phyloP scores from a whole-genome alignment of 35 echinoderm and acorn worm species.

The Eucidaris tribuloides region DNA sequence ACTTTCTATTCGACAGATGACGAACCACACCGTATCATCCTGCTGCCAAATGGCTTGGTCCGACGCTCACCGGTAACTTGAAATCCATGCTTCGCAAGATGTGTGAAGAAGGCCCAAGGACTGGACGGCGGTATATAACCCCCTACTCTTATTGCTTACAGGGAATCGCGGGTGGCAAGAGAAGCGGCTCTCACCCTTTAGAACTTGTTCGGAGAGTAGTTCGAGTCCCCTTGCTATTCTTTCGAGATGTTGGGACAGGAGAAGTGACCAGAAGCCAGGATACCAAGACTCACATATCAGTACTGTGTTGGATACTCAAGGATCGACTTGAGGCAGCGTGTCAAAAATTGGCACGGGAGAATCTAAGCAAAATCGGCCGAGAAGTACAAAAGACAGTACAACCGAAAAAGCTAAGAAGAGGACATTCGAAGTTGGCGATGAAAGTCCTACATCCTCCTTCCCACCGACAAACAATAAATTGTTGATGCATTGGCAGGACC shows the following conservation, averaged over 20 bases:
- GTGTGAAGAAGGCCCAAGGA: slow-evolving; percentile 5
- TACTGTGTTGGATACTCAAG: neutral
- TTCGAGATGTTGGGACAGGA: neutral
- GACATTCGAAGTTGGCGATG: slow-evolving; percentile 32
- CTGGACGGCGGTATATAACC: neutral
- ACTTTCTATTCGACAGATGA: neutral
- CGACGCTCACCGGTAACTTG: slow-evolving; percentile 14
- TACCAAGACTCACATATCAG: neutral
- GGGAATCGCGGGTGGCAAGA: neutral
- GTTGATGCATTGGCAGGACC: slow-evolving; percentile 51
- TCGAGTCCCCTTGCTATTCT: neutral
- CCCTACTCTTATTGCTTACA: slow-evolving; percentile 36
- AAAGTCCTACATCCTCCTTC: slow-evolving; percentile 34
- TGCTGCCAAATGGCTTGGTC: neutral
- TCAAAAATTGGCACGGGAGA: neutral
- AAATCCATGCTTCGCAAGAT: slow-evolving; percentile 14
- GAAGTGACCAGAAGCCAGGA: neutral
- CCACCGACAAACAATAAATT: slow-evolving; percentile 42
- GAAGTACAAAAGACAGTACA: slow-evolving; percentile 34
- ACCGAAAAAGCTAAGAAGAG: slow-evolving; percentile 16
- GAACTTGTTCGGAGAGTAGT: neutral
- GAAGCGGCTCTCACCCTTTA: neutral
- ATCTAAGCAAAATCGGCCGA: slow-evolving; percentile 2
- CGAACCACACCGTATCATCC: neutral
- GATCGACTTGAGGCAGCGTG: slow-evolving; percentile 7